Base-by-base conservation (phyloP, 1,140 invertebrate species). In the Ceratitis capitata region DNA sequence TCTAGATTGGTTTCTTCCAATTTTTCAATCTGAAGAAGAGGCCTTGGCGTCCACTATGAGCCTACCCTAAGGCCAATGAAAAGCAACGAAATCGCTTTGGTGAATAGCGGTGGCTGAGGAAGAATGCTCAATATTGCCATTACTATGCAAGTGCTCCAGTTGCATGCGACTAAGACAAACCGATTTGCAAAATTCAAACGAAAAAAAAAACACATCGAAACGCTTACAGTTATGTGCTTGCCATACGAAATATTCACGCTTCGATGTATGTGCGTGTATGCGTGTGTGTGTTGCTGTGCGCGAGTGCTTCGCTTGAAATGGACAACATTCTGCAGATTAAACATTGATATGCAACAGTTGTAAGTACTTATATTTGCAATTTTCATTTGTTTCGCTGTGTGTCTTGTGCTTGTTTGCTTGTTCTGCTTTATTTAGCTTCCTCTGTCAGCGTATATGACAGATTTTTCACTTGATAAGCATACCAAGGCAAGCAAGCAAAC, bases 341-440 rank as follows among this genome's bases (percentile, higher is more conserved):
- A 45, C 69, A 78, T 78, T 78, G 39, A 78, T 78, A 78, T 78
- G 69, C 69, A 78, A 35, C n/a, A 78, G 69, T 78, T 78, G 69
- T 78, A 78, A 78, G 69, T 78, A 78, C 69, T 78, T 78, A 78
- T 78, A 78, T 78, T 78, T 78, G 39, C 39, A 78, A 78, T 78
- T 78, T 78, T 78, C 39, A 45, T 78, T 78, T 42, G 69, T 45
- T 78, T 78, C 39, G 10, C 58, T 12, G 58, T 61, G 23, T 29
- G 58, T 61, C 58, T 29, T 64, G 10, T 69, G 39, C 9, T 39
- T 42, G 16, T 45, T 5, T 42, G 19, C n/a, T 42, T 78, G 39
- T 78, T 45, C 29, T 45, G 42, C 16, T 23, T 78, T 78, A 39
- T 14, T 78, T 23, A 23, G 69, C 32, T 14, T 74, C 14, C 19